Evolutionary conservation across 2,888 invertebrate species (phyloP).

Genomic region (Rhimphoctona megacephalus): DNA sequence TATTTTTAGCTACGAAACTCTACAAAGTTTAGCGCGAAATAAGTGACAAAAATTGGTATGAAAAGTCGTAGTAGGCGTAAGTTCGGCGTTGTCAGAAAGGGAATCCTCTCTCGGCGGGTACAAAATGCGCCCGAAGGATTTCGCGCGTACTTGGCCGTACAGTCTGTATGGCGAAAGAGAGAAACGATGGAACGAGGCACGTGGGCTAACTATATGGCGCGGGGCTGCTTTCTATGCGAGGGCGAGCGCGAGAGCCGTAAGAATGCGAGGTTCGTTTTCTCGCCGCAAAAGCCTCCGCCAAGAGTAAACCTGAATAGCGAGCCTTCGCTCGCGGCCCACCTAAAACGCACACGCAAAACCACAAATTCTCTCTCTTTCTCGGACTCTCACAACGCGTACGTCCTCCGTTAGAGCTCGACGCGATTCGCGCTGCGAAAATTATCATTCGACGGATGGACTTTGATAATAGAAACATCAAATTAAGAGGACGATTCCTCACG

Average conservation of each 20-base stretch:
- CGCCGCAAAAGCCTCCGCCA: slow-evolving; percentile 64
- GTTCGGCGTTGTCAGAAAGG: neutral
- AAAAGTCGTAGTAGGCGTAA: neutral
- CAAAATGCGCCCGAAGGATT: neutral
- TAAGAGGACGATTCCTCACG: neutral
- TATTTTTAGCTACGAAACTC: too few relatives aligned
- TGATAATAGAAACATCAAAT: neutral
- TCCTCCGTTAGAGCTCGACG: slow-evolving; percentile 8
- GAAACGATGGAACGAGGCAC: slow-evolving; percentile 70
- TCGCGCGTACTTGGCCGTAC: neutral
- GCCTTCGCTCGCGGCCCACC: slow-evolving; percentile 70
- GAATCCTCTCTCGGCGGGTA: neutral
- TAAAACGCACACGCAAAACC: slow-evolving; percentile 69
- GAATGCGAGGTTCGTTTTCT: slow-evolving; percentile 50
- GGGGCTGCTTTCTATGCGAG: slow-evolving; percentile 80
- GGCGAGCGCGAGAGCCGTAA: slow-evolving; percentile 68
- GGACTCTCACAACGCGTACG: neutral
- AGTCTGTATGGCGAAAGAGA: slow-evolving; percentile 4
- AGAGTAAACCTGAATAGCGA: slow-evolving; percentile 69
- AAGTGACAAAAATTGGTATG: neutral
- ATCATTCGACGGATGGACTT: neutral
- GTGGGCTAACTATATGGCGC: slow-evolving; percentile 81
- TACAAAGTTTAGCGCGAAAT: too few relatives aligned
- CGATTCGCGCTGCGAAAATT: slow-evolving; percentile 6
- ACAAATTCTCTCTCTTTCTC: slow-evolving; percentile 30